Evolutionary conservation across 2,888 invertebrate genomes (phyloP).

Genomic region (Lysandra bellargus): DNA sequence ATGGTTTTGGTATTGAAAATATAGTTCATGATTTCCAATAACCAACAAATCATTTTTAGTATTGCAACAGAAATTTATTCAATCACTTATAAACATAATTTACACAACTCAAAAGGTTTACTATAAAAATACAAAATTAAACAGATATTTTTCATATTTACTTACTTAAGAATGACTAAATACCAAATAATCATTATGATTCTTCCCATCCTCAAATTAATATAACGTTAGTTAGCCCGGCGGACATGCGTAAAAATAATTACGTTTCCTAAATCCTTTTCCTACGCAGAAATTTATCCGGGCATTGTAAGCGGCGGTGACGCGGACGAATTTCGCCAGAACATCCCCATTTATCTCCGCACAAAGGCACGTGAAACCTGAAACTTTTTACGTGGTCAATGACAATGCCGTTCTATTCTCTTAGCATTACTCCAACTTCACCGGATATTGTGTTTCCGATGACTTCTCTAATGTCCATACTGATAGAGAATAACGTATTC

Average conservation of each 20-base stretch:
- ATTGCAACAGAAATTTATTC: no score
- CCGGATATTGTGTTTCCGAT: constrained; percentile 59
- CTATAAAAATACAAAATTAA: no score
- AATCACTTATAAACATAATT: no score
- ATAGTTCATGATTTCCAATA: neutral
- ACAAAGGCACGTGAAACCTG: constrained; percentile 76
- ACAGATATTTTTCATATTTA: no score
- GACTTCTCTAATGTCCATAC: constrained; percentile 19
- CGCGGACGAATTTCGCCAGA: constrained; percentile 78
- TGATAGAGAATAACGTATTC: neutral
- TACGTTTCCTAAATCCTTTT: constrained; percentile 79
- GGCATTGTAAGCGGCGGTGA: constrained; percentile 76
- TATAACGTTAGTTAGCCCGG: constrained; percentile 67
- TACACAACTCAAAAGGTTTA: no score
- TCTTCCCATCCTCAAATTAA: constrained; percentile 35
- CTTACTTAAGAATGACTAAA: no score
- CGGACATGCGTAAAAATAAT: constrained; percentile 76
- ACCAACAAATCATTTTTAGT: no score
- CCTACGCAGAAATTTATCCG: constrained; percentile 78
- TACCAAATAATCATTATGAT: no score
- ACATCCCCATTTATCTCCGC: constrained; percentile 76
- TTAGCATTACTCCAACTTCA: constrained; percentile 69
- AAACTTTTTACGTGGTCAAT: constrained; percentile 79
- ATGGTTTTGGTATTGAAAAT: neutral
- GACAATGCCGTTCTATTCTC: constrained; percentile 74